A percentile compares a stretch with the other conserved stretches of the same genome.
These are phyloP conservation scores for Takifugu bimaculatus DNA, from an alignment of 2,113 vertebrate species.

Conservation along the genomic window DNA sequence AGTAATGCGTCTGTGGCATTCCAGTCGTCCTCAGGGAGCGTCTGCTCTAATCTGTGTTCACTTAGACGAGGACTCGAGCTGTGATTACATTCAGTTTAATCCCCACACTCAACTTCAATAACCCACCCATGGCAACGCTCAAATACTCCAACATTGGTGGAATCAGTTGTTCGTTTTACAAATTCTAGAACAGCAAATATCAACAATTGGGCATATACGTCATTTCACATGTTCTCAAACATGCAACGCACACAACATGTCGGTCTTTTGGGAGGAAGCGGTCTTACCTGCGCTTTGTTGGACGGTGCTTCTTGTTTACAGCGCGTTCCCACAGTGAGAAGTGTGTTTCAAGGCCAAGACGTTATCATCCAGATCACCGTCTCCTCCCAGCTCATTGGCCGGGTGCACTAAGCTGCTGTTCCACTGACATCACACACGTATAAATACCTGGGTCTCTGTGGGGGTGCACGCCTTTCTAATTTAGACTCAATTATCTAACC, in stretches of 20 bases:
- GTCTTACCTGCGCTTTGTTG: constrained; percentile 34
- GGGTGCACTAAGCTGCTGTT: constrained; percentile 41
- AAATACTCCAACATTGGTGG: neutral
- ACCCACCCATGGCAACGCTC: neutral
- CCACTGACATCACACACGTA: constrained; percentile 24
- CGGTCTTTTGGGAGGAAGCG: neutral
- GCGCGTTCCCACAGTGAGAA: constrained; percentile 22
- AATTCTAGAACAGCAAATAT: too few relatives aligned
- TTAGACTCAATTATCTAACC: constrained; percentile 36
- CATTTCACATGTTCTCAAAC: neutral
- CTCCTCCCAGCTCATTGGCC: constrained; percentile 51
- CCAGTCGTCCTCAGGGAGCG: too few relatives aligned
- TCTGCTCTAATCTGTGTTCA: constrained; percentile 44
- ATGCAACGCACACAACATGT: neutral
- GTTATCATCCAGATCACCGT: constrained; percentile 37
- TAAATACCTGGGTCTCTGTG: constrained; percentile 5
- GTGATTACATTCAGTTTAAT: constrained; percentile 60
- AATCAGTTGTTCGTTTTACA: too few relatives aligned
- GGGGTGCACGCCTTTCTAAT: constrained; percentile 32
- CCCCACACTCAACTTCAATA: constrained; percentile 25
- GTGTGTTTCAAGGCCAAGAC: constrained; percentile 23
- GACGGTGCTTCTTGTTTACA: constrained; percentile 8
- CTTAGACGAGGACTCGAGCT: constrained; percentile 25
- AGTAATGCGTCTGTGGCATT: too few relatives aligned
- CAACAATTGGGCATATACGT: too few relatives aligned